Evolutionary conservation across 1,140 invertebrate species (phyloP).

Genomic region (Drosophila bipectinata): DNA sequence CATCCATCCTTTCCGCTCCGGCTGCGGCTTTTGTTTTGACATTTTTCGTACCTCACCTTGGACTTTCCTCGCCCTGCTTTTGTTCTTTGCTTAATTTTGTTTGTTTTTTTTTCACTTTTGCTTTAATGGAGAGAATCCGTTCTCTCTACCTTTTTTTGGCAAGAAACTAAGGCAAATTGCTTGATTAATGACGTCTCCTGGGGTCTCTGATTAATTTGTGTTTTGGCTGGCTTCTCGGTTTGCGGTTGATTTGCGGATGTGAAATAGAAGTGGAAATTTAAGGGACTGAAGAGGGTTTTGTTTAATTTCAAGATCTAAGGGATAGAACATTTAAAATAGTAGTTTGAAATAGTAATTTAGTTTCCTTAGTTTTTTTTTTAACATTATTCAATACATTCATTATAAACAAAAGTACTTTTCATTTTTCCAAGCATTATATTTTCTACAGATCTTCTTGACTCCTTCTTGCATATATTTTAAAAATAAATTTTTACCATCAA

Average conservation of each 20-base stretch:
- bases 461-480: too few species aligned
- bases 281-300: too few species aligned
- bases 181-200: constrained; percentile 63
- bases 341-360: too few species aligned
- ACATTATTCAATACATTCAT: too few species aligned
- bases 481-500: too few species aligned
- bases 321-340: too few species aligned
- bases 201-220: constrained; percentile 5
- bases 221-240: constrained; percentile 6
- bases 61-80: constrained; percentile 35
- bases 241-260: constrained; percentile 18
- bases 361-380: too few species aligned
- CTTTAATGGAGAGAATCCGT: constrained; percentile 70
- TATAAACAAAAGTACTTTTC: too few species aligned
- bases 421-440: too few species aligned
- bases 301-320: too few species aligned
- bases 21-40: constrained; percentile 78
- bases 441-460: too few species aligned
- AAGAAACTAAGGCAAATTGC: constrained; percentile 64
- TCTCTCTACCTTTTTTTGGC: constrained; percentile 31
- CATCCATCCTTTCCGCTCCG: constrained; percentile 5
- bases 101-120: constrained; percentile 30
- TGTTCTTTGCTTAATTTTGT: constrained; percentile 14
- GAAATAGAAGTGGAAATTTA: background rate
- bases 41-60: constrained; percentile 67